Conservation (phyloP, 2,797 vertebrate genomes). For the Eleutherodactylus coqui region DNA sequence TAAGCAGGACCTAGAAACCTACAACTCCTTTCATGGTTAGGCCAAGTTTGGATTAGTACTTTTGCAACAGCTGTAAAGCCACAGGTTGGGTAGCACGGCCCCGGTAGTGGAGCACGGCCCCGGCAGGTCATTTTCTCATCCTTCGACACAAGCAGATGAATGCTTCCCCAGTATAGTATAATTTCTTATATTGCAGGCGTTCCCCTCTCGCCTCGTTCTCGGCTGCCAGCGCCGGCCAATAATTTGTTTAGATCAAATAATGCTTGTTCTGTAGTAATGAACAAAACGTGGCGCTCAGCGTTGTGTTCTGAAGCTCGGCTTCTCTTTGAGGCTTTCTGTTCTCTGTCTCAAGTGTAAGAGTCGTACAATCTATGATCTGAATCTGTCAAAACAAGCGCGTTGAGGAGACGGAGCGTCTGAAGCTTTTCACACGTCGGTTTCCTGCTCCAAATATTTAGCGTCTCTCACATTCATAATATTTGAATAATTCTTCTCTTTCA, state of each 20-base stretch:
- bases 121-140: not conserved
- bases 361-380: slow-evolving; percentile 40
- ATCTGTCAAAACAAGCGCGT: slow-evolving; percentile 54
- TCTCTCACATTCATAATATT: slow-evolving; percentile 44
- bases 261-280: not conserved
- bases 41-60: too few relatives aligned
- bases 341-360: slow-evolving; percentile 27
- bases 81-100: not conserved
- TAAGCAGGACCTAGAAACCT: too few relatives aligned
- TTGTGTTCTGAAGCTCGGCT: not conserved
- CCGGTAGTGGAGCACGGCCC: not conserved
- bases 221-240: not conserved
- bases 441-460: slow-evolving; percentile 55
- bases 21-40: not conserved
- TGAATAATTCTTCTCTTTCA: slow-evolving; percentile 47
- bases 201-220: too few relatives aligned
- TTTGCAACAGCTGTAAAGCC: not conserved
- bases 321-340: slow-evolving; percentile 17
- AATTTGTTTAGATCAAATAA: slow-evolving; percentile 7
- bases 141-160: too few relatives aligned
- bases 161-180: not conserved
- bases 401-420: slow-evolving; percentile 17
- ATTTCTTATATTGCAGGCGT: not conserved
- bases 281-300: not conserved
- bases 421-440: slow-evolving; percentile 47